phyloP scores from a whole-genome alignment of 2,113 vertebrate species.

The Ovis canadensis region DNA sequence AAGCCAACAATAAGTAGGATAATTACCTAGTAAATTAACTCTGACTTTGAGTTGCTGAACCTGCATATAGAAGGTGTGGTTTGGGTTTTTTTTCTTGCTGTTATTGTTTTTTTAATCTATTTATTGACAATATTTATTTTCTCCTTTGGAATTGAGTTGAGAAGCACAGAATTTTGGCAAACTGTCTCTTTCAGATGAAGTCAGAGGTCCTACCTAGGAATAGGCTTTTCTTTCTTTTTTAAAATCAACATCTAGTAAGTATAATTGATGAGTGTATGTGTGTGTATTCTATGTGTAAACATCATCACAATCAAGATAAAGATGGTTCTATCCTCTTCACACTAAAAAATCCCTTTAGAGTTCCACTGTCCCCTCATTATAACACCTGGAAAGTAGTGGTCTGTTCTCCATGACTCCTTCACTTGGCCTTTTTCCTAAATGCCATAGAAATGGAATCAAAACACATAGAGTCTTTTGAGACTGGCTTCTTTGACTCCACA shows the following conservation, averaged over 20 bases:
- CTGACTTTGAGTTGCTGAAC: background rate
- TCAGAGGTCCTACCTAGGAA: background rate
- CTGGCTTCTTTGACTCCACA: background rate
- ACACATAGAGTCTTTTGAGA: background rate
- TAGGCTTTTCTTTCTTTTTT: background rate
- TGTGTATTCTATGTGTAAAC: background rate
- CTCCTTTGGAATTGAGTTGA: background rate
- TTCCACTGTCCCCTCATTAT: background rate
- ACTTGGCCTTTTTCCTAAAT: background rate
- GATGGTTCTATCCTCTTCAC: background rate
- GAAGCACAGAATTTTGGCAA: background rate
- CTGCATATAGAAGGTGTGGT: background rate
- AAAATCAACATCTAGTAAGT: background rate
- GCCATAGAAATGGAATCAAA: background rate
- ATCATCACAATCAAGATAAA: background rate
- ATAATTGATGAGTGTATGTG: background rate
- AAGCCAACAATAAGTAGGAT: background rate
- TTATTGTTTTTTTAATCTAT: background rate
- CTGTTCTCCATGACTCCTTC: background rate
- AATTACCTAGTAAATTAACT: background rate
- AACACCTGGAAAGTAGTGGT: background rate
- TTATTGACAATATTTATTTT: background rate
- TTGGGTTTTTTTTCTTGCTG: background rate
- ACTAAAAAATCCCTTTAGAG: background rate
- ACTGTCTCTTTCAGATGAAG: background rate